Evolutionary conservation across 2,888 invertebrate species (phyloP).

Genomic region (Nomada fucata): DNA sequence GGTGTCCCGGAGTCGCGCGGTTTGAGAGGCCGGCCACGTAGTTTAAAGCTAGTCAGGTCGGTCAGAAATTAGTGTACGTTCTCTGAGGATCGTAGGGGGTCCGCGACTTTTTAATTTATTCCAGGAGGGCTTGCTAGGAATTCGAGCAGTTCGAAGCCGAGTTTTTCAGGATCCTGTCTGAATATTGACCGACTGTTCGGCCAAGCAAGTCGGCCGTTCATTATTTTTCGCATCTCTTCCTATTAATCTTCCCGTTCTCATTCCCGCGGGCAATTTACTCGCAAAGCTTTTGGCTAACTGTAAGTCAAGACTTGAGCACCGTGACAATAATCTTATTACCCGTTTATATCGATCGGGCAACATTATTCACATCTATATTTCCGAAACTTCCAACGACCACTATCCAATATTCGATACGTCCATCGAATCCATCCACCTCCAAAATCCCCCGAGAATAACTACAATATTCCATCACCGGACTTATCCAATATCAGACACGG

Average conservation of each 20-base stretch:
- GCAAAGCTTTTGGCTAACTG: too few relatives aligned
- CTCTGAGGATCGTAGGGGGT: constrained; percentile 1
- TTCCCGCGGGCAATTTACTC: background rate
- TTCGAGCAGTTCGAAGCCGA: constrained; percentile 6
- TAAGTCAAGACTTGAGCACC: too few relatives aligned
- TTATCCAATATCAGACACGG: too few relatives aligned
- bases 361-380: too few relatives aligned
- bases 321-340: too few relatives aligned
- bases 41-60: constrained; percentile 39
- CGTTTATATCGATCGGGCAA: too few relatives aligned
- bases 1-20: background rate
- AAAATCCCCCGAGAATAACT: too few relatives aligned
- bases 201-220: background rate
- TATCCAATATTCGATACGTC: too few relatives aligned
- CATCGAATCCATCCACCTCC: too few relatives aligned
- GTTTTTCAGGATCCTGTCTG: constrained; percentile 22
- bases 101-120: constrained; percentile 59
- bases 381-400: too few relatives aligned
- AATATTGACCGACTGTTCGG: constrained; percentile 30
- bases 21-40: constrained; percentile 45
- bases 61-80: constrained; percentile 58
- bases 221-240: constrained; percentile 17
- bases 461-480: too few relatives aligned
- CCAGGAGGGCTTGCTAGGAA: constrained; percentile 38
- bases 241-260: background rate